Conservation (phyloP, 2,113 vertebrate species). For the Solea solea region DNA sequence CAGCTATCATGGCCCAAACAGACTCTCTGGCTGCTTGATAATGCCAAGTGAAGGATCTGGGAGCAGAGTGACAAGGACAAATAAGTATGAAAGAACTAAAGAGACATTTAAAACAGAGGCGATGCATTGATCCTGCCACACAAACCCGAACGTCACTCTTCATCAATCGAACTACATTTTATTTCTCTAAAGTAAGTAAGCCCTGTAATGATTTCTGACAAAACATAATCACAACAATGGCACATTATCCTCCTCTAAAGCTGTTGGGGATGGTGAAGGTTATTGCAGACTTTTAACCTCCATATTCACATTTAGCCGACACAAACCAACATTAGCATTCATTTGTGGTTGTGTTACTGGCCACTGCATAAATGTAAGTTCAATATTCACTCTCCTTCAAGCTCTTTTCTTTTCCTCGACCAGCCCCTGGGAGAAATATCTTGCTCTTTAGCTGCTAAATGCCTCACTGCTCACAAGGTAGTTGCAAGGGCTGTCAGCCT, state of each 20-base stretch:
- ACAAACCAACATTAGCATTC: neutral
- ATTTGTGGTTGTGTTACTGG: neutral
- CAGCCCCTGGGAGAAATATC: conserved; percentile 9
- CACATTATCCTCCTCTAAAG: neutral
- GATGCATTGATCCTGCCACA: conserved; percentile 35
- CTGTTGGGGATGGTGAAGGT: neutral
- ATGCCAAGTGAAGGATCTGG: conserved; percentile 44
- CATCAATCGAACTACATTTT: neutral
- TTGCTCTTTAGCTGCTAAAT: conserved; percentile 7
- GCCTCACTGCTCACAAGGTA: conserved; percentile 13
- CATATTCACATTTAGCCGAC: neutral
- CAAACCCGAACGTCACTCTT: conserved; percentile 11
- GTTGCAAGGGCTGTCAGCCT: neutral
- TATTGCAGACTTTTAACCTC: neutral
- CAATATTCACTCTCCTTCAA: conserved; percentile 1
- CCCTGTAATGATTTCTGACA: too few relatives aligned
- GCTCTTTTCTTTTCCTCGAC: conserved; percentile 2
- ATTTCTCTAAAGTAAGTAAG: conserved; percentile 4
- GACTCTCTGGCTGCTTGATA: conserved; percentile 58
- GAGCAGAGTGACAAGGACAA: conserved; percentile 45
- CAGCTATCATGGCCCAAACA: conserved; percentile 65
- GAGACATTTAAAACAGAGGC: conserved; percentile 38
- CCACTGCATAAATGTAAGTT: neutral
- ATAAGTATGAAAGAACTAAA: conserved; percentile 33
- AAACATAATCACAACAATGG: neutral